Percentiles rank a stretch among this genome's conserved stretches.
Evolutionary conservation across 1,140 invertebrate genomes (phyloP).

Genomic region (Agrypnia vestita): DNA sequence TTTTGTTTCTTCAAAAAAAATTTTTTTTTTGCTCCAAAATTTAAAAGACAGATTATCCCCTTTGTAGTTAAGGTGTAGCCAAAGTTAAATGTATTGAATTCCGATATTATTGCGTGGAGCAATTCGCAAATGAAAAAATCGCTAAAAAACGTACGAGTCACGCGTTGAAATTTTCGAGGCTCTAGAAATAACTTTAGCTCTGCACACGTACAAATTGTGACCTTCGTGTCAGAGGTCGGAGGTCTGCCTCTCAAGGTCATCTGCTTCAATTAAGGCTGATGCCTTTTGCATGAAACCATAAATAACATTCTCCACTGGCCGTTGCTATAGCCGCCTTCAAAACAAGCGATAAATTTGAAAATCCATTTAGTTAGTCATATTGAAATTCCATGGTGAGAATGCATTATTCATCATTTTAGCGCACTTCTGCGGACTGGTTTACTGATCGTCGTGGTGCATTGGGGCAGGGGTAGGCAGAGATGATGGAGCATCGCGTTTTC

Average conservation of each 20-base stretch:
- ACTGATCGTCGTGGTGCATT: neutral
- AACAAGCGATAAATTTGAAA: constrained; percentile 58
- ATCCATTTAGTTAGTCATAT: constrained; percentile 44
- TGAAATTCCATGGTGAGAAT: constrained; percentile 48
- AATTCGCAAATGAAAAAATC: no score
- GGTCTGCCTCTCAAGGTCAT: constrained; percentile 54
- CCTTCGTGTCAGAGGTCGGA: constrained; percentile 26
- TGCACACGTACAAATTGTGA: neutral
- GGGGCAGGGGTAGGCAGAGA: neutral
- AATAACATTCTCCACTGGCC: constrained; percentile 48
- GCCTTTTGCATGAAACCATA: constrained; percentile 57
- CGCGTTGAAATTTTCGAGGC: no score
- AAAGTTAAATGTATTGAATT: no score
- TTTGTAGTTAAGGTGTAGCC: no score
- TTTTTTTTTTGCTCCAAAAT: no score
- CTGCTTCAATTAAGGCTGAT: constrained; percentile 45
- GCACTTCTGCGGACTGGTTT: constrained; percentile 23
- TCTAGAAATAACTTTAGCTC: neutral
- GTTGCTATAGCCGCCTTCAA: constrained; percentile 46
- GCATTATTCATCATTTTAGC: constrained; percentile 29
- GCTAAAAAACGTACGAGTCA: no score
- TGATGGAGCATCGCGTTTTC: no score
- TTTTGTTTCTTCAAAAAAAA: no score
- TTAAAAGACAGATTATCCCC: no score
- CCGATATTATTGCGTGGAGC: no score